Conservation (phyloP, 2,888 invertebrate genomes). For the Hypercompe scribonia region DNA sequence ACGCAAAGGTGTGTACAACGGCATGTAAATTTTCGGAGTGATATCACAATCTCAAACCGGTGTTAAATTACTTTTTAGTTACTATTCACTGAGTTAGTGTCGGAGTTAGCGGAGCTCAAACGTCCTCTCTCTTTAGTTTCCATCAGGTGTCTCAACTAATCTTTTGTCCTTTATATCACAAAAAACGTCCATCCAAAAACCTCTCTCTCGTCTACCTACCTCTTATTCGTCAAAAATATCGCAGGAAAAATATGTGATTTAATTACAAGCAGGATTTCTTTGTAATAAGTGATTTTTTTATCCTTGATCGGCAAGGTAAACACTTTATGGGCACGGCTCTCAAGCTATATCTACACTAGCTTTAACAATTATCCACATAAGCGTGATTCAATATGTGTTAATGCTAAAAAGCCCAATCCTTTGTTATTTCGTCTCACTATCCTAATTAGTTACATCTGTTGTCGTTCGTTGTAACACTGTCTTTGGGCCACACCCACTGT, state of each 20-base stretch:
- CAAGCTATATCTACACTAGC: not conserved
- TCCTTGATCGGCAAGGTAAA: not conserved
- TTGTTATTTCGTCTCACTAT: conserved; percentile 50
- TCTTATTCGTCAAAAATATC: no score
- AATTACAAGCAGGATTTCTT: not conserved
- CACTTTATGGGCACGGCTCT: not conserved
- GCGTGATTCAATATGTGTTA: conserved; percentile 28
- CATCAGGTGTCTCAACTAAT: no score
- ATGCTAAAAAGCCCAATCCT: conserved; percentile 19
- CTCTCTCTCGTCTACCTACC: no score
- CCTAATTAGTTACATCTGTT: conserved; percentile 52
- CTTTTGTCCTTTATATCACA: no score
- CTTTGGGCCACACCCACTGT: conserved; percentile 29
- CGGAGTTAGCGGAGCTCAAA: no score
- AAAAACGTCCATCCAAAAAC: no score
- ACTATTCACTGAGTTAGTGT: no score
- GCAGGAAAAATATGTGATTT: not conserved
- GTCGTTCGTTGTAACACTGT: conserved; percentile 32
- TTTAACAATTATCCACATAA: not conserved
- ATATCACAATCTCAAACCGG: no score
- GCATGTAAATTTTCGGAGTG: no score
- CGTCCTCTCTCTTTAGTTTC: no score
- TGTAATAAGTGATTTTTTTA: not conserved
- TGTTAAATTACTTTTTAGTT: no score
- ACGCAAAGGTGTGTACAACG: no score